Evolutionary conservation across 2,888 invertebrate genomes (phyloP), one percentile per base, ranked within the genome.

Genomic region (Drosophila birchii): DNA sequence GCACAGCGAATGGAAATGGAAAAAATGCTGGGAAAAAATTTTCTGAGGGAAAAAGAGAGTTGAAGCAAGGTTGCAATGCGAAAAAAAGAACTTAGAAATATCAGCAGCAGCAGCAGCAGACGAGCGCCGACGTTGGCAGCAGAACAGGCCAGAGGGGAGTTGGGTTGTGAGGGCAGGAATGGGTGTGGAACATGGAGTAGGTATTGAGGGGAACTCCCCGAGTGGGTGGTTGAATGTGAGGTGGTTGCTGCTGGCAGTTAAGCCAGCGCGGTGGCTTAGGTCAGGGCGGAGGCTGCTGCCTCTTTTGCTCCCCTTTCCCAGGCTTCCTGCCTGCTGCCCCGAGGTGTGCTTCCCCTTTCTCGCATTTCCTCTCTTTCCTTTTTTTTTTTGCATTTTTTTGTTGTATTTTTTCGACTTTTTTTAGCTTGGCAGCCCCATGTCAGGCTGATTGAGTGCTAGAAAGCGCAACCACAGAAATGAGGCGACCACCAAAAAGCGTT

Each of bases 181-280:
- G 39, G n/a, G 55, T 14, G 53, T 26, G 41, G 43, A 18, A 51
- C 39, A 20, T 49, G 39, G 36, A 53, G 11, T 41, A 14, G 45
- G n/a, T 39, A 47, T 47, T 23, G 16, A 36, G 23, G 9, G 41
- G 20, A n/a, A 23, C 20, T 20, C 16, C 29, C 51, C 34, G 56
- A 8, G 41, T 55, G 55, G 49, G 64, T 44, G 53, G 45, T 26
- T 32, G 56, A 9, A 38, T 55, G 64, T 32, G 62, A 56, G 51
- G 63, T 59, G 70, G 57, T 57, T 61, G 69, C 76, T 84, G 87
- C 69, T 88, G 73, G 87, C 84, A 79, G 86, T 81, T 86, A 81
- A 84, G 84, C 84, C 81, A 83, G 58, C 79, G 80, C 75, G 83
- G 88, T 84, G 88, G 83, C 88, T 84, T 86, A 84, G 84, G 84